phyloP scores from a whole-genome alignment of 2,113 vertebrate species.

The Polypterus bichir region DNA sequence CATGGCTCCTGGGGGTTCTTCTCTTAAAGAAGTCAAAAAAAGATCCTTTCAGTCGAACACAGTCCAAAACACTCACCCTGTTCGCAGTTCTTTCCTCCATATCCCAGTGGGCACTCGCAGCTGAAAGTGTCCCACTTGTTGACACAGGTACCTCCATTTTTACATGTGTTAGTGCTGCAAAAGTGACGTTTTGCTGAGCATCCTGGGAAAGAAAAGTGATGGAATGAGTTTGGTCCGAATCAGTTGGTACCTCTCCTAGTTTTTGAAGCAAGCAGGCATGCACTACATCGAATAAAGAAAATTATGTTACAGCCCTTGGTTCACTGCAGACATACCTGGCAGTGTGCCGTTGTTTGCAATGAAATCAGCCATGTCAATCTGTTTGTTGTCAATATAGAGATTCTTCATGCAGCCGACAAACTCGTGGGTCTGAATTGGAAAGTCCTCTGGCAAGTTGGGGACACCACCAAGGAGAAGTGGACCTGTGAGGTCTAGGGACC shows the following conservation, averaged over 20 bases:
- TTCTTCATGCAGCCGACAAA: conserved; percentile 86
- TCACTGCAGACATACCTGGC: conserved; percentile 47
- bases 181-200: conserved; percentile 76
- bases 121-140: conserved; percentile 78
- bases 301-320: neutral
- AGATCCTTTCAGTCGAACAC: neutral
- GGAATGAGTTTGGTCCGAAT: too few relatives aligned
- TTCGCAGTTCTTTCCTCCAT: conserved; percentile 74
- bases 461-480: conserved; percentile 80
- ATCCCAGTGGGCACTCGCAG: conserved; percentile 74
- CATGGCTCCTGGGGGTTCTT: neutral
- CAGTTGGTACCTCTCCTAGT: too few relatives aligned
- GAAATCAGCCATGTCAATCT: conserved; percentile 78
- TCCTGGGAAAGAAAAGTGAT: conserved; percentile 39
- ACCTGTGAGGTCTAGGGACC: conserved; percentile 84
- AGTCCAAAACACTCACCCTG: conserved; percentile 48
- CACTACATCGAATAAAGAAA: too few relatives aligned
- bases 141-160: conserved; percentile 76
- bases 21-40: neutral
- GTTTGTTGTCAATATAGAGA: conserved; percentile 71
- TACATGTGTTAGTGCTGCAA: conserved; percentile 66
- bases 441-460: conserved; percentile 78
- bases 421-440: conserved; percentile 68
- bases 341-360: conserved; percentile 87
- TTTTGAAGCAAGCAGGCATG: too few relatives aligned